Percentiles rank a stretch among this genome's conserved stretches.
Evolutionary conservation across 2,113 vertebrate species (phyloP).

Genomic region (Phaethon lepturus): DNA sequence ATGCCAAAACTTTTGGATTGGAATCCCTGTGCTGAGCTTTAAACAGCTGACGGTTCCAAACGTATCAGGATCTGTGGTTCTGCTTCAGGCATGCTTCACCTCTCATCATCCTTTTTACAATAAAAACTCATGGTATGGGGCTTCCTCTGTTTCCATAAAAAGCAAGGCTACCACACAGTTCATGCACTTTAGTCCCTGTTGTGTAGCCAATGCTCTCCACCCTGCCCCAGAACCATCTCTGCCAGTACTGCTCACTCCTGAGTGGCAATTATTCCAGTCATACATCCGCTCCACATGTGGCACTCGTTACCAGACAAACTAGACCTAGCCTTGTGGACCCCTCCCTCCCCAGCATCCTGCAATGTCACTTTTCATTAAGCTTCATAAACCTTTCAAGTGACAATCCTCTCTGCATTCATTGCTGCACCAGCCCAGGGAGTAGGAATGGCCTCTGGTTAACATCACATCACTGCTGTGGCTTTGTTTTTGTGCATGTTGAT

Average conservation of each 20-base stretch:
- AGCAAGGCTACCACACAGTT: background rate
- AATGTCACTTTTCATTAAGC: conserved; percentile 64
- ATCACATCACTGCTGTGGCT: conserved; percentile 5
- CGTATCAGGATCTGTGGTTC: background rate
- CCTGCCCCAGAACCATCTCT: background rate
- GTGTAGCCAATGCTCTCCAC: background rate
- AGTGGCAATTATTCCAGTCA: conserved; percentile 16
- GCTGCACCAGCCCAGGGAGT: conserved; percentile 33
- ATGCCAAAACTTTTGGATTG: background rate
- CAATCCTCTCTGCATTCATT: conserved; percentile 55
- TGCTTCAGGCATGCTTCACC: background rate
- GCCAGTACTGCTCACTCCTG: background rate
- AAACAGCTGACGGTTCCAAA: background rate
- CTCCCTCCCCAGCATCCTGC: conserved; percentile 17
- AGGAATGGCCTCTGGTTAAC: conserved; percentile 64
- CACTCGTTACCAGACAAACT: conserved; percentile 10
- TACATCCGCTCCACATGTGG: background rate
- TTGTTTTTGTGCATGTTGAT: conserved; percentile 72
- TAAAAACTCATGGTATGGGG: background rate
- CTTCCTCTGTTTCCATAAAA: background rate
- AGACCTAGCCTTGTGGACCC: conserved; percentile 20
- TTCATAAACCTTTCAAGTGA: conserved; percentile 42
- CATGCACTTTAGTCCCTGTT: background rate
- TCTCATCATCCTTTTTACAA: background rate
- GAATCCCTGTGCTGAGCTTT: background rate